Evolutionary conservation across 2,113 vertebrate genomes (phyloP).

Genomic region (Zingel zingel): DNA sequence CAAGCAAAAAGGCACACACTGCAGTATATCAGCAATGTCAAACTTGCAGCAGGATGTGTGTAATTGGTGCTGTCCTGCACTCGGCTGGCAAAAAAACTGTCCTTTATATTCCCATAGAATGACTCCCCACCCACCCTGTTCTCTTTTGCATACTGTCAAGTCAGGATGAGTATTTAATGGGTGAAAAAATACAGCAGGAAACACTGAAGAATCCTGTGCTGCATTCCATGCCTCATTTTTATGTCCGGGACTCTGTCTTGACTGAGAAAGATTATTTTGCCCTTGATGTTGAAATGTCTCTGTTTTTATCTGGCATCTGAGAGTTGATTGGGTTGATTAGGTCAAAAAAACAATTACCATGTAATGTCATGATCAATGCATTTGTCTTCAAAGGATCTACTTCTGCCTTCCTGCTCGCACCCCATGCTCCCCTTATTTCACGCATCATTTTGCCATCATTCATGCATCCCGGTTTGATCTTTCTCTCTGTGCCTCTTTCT

Average conservation of each 20-base stretch:
- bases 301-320: constrained; percentile 19
- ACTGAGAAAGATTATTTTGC: neutral
- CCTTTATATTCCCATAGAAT: constrained; percentile 17
- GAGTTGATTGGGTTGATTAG: constrained; percentile 18
- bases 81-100: constrained; percentile 2
- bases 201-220: constrained; percentile 12
- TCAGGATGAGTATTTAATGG: constrained; percentile 50
- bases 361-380: constrained; percentile 49
- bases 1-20: neutral
- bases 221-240: neutral
- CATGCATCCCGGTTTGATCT: constrained; percentile 47
- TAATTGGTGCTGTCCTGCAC: constrained; percentile 32
- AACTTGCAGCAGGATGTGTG: constrained; percentile 23
- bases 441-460: constrained; percentile 72
- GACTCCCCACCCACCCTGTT: constrained; percentile 28
- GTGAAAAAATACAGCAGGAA: constrained; percentile 37
- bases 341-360: constrained; percentile 36
- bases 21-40: constrained; percentile 48
- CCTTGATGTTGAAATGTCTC: constrained; percentile 41
- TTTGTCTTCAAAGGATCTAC: constrained; percentile 58
- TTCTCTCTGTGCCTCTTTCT: constrained; percentile 23
- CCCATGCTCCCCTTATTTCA: constrained; percentile 66
- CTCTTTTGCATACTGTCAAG: constrained; percentile 38
- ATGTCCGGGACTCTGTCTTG: neutral
- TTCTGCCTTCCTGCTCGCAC: constrained; percentile 31